Evolutionary conservation across 2,888 invertebrate genomes (phyloP), one percentile per base, ranked within the genome.

Genomic region (Congeria kusceri): DNA sequence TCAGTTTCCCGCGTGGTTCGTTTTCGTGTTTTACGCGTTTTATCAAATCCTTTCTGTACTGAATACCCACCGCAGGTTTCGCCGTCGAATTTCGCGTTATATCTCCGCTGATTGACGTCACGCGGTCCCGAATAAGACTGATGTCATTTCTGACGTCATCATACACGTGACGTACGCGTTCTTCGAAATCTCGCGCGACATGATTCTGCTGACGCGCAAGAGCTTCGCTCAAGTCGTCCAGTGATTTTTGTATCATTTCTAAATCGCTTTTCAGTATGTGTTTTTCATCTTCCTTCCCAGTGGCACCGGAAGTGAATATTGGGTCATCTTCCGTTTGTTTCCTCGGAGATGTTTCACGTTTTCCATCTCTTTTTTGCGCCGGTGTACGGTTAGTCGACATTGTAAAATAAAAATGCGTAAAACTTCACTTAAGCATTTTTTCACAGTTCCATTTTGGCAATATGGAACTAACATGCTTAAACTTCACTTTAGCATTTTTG

Each of bases 91-190:
- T 15, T 39, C 39, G 39, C 39, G 39, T 39, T 3, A 39, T 39
- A 39, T 39, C 58, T 47, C 77, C 74, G 27, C 83, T 74, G 25
- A 80, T 53, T 11, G 62, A 47, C 58, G 79, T 83, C 9, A 83
- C 67, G 47, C 63, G 65, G 32, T 67, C 53, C n/a, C 80, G 74
- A 28, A 83, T 73, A 61, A 66, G 67, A 46, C 77, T 74, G 3
- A 83, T 67, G 32, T 83, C 79, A 49, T 71, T 67, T 5, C 79
- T 66, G 44, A 83, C 77, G 57, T 62, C 74, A 68, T 83, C 77
- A 53, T 83, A 83, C n/a, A 77, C 77, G 23, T 70, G 66, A 20
- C 77, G 61, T 7, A 80, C 74, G 32, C 74, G 70, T 15, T 70
- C 68, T 57, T 83, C 79, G 29, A 83, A 71, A 5, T 83, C 83